Evolutionary conservation across 1,140 invertebrate species (phyloP).

Genomic region (Teleogryllus occipitalis): DNA sequence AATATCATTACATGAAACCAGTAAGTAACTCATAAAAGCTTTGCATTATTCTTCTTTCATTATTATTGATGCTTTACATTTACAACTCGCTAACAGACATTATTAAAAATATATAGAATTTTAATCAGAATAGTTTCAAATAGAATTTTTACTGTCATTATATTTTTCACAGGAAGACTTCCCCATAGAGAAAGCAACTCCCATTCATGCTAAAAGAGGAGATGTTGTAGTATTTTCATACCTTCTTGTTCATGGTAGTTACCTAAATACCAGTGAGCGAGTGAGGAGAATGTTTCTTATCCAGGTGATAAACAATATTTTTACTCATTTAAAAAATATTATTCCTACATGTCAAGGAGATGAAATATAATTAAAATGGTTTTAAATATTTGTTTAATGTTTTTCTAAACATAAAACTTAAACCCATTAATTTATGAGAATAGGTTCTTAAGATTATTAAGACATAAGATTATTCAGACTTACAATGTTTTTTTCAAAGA

Average conservation of each 20-base stretch:
- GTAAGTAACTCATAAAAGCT: conserved; percentile 12
- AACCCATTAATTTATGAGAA: no score
- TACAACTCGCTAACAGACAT: no score
- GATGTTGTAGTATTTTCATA: conserved; percentile 54
- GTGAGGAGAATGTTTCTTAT: conserved; percentile 49
- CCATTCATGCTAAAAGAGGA: conserved; percentile 43
- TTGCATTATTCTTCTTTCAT: neutral
- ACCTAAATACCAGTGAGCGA: conserved; percentile 42
- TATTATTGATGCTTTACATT: neutral
- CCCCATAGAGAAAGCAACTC: conserved; percentile 44
- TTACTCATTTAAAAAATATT: no score
- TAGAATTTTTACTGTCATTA: neutral
- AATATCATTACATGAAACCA: conserved; percentile 46
- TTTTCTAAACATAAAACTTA: no score
- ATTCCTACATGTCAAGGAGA: no score
- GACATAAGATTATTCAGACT: no score
- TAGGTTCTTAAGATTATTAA: no score
- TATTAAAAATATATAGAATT: neutral
- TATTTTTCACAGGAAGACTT: conserved; percentile 39
- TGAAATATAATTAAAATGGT: no score
- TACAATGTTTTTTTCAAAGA: no score
- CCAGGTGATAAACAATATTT: conserved; percentile 33
- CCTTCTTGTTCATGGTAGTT: conserved; percentile 50
- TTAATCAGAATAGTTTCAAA: neutral
- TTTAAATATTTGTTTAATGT: no score